Base-by-base conservation (phyloP, 1,140 invertebrate genomes). In the Caerostris extrusa region DNA sequence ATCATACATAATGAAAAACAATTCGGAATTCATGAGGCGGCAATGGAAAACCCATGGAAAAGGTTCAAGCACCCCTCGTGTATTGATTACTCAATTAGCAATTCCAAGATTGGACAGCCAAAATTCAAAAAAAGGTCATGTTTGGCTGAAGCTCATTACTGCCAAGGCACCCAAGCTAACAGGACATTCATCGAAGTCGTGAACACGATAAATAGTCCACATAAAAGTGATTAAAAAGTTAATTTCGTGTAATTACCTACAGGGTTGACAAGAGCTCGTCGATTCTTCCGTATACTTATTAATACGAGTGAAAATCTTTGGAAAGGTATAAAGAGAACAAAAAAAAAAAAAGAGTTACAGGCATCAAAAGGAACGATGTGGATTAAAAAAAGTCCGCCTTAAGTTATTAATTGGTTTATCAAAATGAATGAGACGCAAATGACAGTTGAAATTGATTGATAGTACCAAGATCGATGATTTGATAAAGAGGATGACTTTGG, bases 241-340 rank as follows among this genome's bases (percentile, higher is more conserved):
- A 61, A 92, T 92, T 50, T 50, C 58, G 81, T 64, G 81, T 92
- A 92, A 92, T 92, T 92, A 92, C 90, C 90, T 81, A 90, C 89
- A 7, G 56, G 89, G 71, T 90, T 56, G 69, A 19, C 17, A 53
- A 58, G 55, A 57, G 81, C 55, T 90, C 81, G 89, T 90, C 81
- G 89, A 90, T 90, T 57, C 34, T 34, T 34, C 81, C 56, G 57
- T 81, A 60, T 81, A 90, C 89, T 90, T 58, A 87, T 56, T 83
- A 58, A 69, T 71, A 19, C 17, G 19, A 3, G 64, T 53, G 57
- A 19, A 7, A 19, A 81, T n/a, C n/a, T 14, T 14, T 3, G 34
- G 17, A 90, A 58, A 67, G 55, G 50, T 53, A 60, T 77, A 19
- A 81, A 77, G 19, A 56, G 56, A 85, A 19, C n/a, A 14, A 53